Conservation (phyloP, 2,797 vertebrate species). For the Parauchenoglanis ngamensis region DNA sequence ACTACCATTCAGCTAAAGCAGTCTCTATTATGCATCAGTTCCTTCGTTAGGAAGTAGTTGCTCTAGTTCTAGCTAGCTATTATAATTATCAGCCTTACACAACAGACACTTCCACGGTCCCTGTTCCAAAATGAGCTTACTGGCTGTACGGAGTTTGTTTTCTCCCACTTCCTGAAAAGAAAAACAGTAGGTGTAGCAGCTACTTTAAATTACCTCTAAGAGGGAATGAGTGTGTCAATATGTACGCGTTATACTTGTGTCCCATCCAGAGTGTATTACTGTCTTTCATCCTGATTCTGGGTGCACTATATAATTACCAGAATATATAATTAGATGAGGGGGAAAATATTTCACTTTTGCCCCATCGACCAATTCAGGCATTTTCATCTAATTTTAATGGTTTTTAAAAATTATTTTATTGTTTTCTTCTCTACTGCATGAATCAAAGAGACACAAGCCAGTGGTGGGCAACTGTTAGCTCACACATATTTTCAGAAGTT, state of each 20-base stretch:
- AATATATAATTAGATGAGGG: neutral
- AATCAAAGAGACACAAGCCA: neutral
- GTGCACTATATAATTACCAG: neutral
- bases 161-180: too few relatives aligned
- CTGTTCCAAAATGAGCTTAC: too few relatives aligned
- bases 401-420: too few relatives aligned
- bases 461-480: neutral
- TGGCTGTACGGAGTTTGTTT: too few relatives aligned
- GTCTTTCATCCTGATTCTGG: neutral
- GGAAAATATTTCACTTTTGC: neutral
- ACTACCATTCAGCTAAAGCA: neutral
- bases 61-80: too few relatives aligned
- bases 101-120: too few relatives aligned
- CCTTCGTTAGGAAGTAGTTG: neutral
- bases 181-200: neutral
- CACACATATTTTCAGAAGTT: neutral
- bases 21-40: neutral
- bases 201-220: neutral
- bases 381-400: neutral
- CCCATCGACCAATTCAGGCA: neutral
- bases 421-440: neutral
- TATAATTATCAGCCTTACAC: too few relatives aligned
- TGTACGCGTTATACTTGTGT: neutral
- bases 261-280: neutral
- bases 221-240: neutral